phyloP scores from a whole-genome alignment of 2,888 invertebrate genomes.

The Anoncus sp. region DNA sequence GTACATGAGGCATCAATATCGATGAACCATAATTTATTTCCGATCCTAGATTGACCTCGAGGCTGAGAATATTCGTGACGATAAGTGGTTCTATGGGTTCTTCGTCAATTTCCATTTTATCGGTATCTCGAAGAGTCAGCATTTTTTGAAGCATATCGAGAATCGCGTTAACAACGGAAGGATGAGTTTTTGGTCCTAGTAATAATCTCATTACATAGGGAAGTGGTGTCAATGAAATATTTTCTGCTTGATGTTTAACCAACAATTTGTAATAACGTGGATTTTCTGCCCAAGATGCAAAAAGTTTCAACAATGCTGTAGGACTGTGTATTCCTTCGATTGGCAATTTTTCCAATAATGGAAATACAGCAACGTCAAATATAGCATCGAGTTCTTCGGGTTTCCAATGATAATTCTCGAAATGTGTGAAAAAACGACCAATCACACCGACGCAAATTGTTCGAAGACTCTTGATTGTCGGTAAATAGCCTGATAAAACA shows the following conservation, averaged over 20 bases:
- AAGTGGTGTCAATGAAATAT: conserved; percentile 85
- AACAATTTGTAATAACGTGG: conserved; percentile 91
- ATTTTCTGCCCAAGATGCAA: conserved; percentile 92
- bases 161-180: conserved; percentile 88
- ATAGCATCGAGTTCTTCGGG: conserved; percentile 89
- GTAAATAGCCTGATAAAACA: conserved; percentile 87
- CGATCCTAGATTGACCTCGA: conserved; percentile 53
- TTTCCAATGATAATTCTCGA: conserved; percentile 90
- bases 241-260: conserved; percentile 85
- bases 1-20: conserved; percentile 90
- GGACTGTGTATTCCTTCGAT: conserved; percentile 93
- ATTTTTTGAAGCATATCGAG: conserved; percentile 91
- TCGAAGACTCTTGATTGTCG: conserved; percentile 88
- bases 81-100: conserved; percentile 66
- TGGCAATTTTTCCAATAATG: conserved; percentile 89
- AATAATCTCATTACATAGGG: conserved; percentile 89
- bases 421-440: conserved; percentile 91
- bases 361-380: conserved; percentile 92
- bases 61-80: conserved; percentile 70
- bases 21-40: conserved; percentile 89
- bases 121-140: conserved; percentile 87
- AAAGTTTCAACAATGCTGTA: conserved; percentile 91
- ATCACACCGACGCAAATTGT: conserved; percentile 86
- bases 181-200: conserved; percentile 87
- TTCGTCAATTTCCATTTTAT: conserved; percentile 79